A percentile compares a stretch with the other conserved stretches of the same genome.
Evolutionary conservation across 2,797 vertebrate species (phyloP).

Genomic region (Alauda arvensis): DNA sequence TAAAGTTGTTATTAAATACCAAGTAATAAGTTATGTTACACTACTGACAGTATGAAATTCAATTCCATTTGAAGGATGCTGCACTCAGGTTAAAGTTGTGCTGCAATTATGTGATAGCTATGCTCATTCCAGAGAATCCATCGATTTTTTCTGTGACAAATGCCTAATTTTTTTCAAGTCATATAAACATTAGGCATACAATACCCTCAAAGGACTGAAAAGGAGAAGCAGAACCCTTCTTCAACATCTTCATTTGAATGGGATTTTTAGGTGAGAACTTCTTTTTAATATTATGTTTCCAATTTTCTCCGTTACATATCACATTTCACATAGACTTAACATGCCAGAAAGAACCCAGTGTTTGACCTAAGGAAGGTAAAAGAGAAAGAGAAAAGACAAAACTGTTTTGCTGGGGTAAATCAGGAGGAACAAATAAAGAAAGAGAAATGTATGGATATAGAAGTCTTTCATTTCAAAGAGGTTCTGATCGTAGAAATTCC

Average conservation of each 20-base stretch:
- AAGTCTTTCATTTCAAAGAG: not conserved
- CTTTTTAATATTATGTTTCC: not conserved
- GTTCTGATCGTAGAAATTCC: not conserved
- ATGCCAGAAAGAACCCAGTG: not conserved
- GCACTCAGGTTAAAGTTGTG: not conserved
- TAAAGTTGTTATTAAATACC: not conserved
- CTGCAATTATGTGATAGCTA: not conserved
- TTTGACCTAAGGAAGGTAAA: not conserved
- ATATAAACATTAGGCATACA: not conserved
- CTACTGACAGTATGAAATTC: not conserved
- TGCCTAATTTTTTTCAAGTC: not conserved
- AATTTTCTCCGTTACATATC: not conserved
- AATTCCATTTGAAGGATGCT: not conserved
- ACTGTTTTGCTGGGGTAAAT: not conserved
- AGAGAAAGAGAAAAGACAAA: not conserved
- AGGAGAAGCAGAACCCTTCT: not conserved
- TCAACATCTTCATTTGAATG: not conserved
- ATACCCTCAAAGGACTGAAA: not conserved
- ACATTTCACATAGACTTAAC: not conserved
- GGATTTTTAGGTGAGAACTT: not conserved
- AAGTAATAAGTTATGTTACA: not conserved
- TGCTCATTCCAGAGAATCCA: not conserved
- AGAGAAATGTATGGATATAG: not conserved
- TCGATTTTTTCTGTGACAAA: not conserved
- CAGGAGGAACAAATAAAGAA: not conserved